A percentile compares a stretch with the other conserved stretches of the same genome.
Evolutionary conservation across 2,888 invertebrate species (phyloP).

Genomic region (Itoplectis maculator): DNA sequence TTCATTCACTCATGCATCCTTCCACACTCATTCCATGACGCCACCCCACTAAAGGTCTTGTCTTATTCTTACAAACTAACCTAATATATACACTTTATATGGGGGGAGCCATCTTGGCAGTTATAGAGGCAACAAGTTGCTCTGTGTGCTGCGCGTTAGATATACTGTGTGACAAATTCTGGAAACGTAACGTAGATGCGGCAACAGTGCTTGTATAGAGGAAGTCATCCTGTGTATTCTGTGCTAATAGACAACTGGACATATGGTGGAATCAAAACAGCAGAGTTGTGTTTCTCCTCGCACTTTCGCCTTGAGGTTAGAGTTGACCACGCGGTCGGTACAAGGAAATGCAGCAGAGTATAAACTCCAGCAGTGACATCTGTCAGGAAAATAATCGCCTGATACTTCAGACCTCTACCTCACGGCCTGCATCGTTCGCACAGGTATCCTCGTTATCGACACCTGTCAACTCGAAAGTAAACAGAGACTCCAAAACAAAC

Average conservation of each 20-base stretch:
- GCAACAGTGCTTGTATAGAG: background rate
- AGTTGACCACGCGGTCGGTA: too few species aligned
- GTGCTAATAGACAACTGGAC: too few species aligned
- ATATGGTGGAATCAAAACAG: too few species aligned
- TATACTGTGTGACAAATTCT: background rate
- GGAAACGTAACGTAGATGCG: too few species aligned
- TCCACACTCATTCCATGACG: slow-evolving; percentile 7
- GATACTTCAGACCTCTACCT: background rate
- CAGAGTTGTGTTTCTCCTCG: too few species aligned
- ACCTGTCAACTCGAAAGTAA: background rate
- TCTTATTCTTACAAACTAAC: slow-evolving; percentile 20
- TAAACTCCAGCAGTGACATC: background rate
- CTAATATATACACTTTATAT: background rate
- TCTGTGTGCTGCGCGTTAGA: background rate
- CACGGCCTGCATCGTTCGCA: background rate
- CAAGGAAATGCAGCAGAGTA: background rate
- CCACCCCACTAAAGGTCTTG: slow-evolving; percentile 12
- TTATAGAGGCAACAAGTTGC: background rate
- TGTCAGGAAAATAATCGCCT: background rate
- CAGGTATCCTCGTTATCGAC: slow-evolving; percentile 1
- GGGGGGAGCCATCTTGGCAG: background rate
- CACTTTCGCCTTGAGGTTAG: too few species aligned
- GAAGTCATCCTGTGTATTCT: too few species aligned
- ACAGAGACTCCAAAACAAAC: background rate
- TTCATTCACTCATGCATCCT: background rate